Evolutionary conservation across 2,113 vertebrate genomes (phyloP).

Genomic region (Aspiorhynchus laticeps): DNA sequence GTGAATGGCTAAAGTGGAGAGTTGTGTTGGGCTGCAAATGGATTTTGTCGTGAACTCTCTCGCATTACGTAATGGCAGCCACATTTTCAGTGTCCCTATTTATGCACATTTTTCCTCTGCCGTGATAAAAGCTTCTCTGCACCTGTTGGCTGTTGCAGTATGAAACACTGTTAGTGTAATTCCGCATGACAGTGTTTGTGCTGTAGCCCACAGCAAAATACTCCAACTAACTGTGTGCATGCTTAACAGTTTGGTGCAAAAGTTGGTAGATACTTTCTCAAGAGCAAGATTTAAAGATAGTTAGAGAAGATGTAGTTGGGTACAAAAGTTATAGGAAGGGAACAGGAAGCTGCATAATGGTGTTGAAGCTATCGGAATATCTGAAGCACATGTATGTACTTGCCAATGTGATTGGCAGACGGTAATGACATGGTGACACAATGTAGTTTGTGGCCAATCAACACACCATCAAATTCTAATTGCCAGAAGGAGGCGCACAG

Average conservation of each 20-base stretch:
- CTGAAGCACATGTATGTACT: background rate
- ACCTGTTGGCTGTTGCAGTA: slow-evolving; percentile 30
- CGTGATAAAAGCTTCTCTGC: slow-evolving; percentile 29
- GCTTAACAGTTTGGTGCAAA: background rate
- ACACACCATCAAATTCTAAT: no score
- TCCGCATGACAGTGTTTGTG: slow-evolving; percentile 33
- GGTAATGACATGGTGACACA: background rate
- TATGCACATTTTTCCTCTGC: slow-evolving; percentile 6
- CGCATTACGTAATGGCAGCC: slow-evolving; percentile 17
- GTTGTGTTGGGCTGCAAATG: slow-evolving; percentile 26
- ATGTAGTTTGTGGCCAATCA: no score
- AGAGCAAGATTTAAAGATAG: background rate
- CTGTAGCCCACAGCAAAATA: slow-evolving; percentile 18
- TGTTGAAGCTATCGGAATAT: background rate
- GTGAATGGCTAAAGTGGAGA: slow-evolving; percentile 30
- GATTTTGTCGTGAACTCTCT: slow-evolving; percentile 22
- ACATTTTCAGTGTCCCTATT: background rate
- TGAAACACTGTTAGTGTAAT: slow-evolving; percentile 43
- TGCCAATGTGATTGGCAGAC: background rate
- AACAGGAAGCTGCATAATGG: background rate
- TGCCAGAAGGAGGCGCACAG: no score
- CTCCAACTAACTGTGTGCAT: background rate
- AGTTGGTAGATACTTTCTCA: background rate
- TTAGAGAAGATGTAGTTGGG: background rate
- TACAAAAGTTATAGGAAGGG: no score